Conservation (phyloP, 2,888 invertebrate genomes). For the Peribatodes rhomboidaria region DNA sequence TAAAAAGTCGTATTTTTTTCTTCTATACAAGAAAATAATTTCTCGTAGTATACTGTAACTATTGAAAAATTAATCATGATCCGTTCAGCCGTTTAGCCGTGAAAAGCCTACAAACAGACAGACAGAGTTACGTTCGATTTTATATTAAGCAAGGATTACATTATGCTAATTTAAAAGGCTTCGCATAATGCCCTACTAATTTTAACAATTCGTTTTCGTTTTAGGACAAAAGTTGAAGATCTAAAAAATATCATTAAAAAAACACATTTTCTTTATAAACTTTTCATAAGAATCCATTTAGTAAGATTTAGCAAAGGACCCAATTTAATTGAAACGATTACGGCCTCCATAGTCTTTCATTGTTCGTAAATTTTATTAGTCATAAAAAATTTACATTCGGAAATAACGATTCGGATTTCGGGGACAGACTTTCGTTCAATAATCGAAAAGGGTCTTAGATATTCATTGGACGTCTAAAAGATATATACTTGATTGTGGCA, state of each 20-base stretch:
- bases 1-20: too few species aligned
- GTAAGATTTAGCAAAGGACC: slow-evolving; percentile 28
- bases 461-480: slow-evolving; percentile 15
- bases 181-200: too few species aligned
- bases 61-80: too few species aligned
- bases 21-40: too few species aligned
- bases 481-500: neutral
- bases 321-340: slow-evolving; percentile 57
- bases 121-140: too few species aligned
- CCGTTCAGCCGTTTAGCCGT: too few species aligned
- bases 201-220: neutral
- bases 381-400: slow-evolving; percentile 44
- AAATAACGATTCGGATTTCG: slow-evolving; percentile 35
- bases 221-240: neutral
- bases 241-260: too few species aligned
- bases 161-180: too few species aligned
- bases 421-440: slow-evolving; percentile 28
- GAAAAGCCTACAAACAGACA: too few species aligned
- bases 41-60: too few species aligned
- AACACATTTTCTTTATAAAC: slow-evolving; percentile 13
- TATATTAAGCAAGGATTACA: too few species aligned
- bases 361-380: slow-evolving; percentile 42
- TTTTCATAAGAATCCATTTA: slow-evolving; percentile 24
- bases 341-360: slow-evolving; percentile 42
- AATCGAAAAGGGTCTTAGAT: slow-evolving; percentile 27